Evolutionary conservation across 2,797 vertebrate species (phyloP), one percentile per base, ranked within the genome.

Genomic region (Decapterus maruadsi): DNA sequence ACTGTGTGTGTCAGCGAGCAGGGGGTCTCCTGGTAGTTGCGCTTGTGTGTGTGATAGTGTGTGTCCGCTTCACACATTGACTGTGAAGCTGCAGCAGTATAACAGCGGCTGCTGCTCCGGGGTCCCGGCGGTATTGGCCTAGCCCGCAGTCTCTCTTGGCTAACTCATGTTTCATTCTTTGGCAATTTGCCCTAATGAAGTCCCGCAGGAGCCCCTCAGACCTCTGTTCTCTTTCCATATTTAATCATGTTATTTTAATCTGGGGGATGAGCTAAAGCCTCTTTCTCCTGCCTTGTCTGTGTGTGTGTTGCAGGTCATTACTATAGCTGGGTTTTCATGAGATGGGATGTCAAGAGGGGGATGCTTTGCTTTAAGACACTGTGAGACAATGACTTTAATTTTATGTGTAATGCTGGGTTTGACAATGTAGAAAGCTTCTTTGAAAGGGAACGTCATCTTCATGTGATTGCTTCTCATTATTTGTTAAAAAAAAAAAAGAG

Each of bases 121-220:
- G 88, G 95, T 97, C 97, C 97, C 96, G 86, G 93, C 86, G 96
- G 96, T 95, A 94, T 93, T 93, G 82, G 88, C 90, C 94, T 95
- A 90, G 96, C 95, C 95, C 95, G 94, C 96, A 95, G 97, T 94
- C 96, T 97, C 96, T 96, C 95, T 97, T 96, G 95, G 94, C 96
- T 96, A 96, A 96, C 97, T 98, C 96, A 96, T 97, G 97, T 97
- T 98, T 98, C 97, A 97, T 97, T 98, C 97, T 96, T 97, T 97
- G 98, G 97, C 98, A 98, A 97, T 98, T 97, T 97, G 97, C 97
- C 97, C 97, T 98, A 97, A 99, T 97, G 97, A 98, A 97, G 96
- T 97, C 98, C 97, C 98, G 81, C 90, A 94, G 97, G 98, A 97
- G 95, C 96, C 95, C 95, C 95, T 96, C 96, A 96, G 96, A 95